Evolutionary conservation across 2,888 invertebrate genomes (phyloP).

Genomic region (Metellina segmentata): DNA sequence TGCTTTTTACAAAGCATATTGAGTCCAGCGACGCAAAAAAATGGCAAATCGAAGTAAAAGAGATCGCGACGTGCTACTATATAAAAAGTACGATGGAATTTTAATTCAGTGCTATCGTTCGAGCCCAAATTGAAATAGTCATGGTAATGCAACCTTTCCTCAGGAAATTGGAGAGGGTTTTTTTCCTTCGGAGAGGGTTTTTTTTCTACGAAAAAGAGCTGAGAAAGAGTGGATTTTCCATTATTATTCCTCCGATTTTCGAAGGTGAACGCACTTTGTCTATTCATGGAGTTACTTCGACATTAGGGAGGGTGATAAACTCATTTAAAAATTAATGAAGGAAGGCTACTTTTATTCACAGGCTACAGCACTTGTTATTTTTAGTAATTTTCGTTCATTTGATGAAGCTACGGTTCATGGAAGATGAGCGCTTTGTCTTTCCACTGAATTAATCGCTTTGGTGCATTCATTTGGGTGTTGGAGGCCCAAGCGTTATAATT

Average conservation of each 20-base stretch:
- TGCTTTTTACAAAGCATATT: no score
- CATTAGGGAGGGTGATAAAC: background rate
- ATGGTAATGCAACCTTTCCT: slow-evolving; percentile 25
- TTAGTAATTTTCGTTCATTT: background rate
- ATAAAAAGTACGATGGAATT: slow-evolving; percentile 21
- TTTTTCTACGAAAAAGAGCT: background rate
- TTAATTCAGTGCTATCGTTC: slow-evolving; percentile 45
- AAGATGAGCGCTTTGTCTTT: background rate
- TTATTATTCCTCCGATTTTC: slow-evolving; percentile 14
- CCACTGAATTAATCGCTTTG: no score
- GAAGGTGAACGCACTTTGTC: slow-evolving; percentile 14
- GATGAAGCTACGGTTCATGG: background rate
- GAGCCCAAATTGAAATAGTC: slow-evolving; percentile 47
- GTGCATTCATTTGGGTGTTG: no score
- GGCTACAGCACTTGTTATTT: background rate
- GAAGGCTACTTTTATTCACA: background rate
- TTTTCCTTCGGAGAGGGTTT: background rate
- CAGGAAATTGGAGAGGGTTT: slow-evolving; percentile 46
- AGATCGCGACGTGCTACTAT: background rate
- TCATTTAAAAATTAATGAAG: slow-evolving; percentile 53
- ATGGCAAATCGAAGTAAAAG: no score
- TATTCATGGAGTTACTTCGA: background rate
- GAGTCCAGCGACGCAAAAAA: no score
- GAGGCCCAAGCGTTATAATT: no score
- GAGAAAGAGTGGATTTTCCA: background rate